A percentile compares a stretch with the other conserved stretches of the same genome.
phyloP scores from a whole-genome alignment of 1,140 invertebrate genomes.

The Psix sp. region DNA sequence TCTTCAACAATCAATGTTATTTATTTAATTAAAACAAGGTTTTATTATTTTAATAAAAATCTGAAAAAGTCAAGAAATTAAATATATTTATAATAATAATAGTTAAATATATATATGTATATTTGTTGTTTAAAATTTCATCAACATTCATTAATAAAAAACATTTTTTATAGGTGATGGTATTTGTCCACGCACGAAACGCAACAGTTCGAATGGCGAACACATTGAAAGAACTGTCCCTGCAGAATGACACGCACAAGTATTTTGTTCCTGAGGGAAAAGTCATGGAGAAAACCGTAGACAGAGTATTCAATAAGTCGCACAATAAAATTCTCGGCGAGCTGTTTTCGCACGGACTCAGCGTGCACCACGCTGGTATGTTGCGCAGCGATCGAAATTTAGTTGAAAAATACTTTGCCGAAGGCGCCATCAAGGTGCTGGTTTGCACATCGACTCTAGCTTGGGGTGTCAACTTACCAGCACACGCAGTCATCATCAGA shows the following conservation, averaged over 20 bases:
- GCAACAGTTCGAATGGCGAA: conserved; percentile 93
- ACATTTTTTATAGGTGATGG: conserved; percentile 86
- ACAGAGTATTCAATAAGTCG: conserved; percentile 82
- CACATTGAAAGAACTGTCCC: conserved; percentile 85
- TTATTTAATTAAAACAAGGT: no score
- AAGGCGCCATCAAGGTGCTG: conserved; percentile 94
- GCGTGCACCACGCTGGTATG: conserved; percentile 98
- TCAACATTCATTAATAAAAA: conserved; percentile 1
- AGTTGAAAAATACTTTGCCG: conserved; percentile 92
- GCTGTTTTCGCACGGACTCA: conserved; percentile 92
- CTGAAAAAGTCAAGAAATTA: no score
- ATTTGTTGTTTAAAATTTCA: no score
- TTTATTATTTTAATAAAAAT: no score
- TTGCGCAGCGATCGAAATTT: conserved; percentile 88
- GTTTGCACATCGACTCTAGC: conserved; percentile 98
- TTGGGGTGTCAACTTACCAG: conserved; percentile 99
- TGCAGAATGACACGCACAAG: conserved; percentile 84
- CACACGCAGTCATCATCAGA: conserved; percentile 97
- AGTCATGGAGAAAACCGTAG: conserved; percentile 76
- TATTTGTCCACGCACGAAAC: conserved; percentile 99
- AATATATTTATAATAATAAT: no score
- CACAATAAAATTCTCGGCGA: conserved; percentile 87
- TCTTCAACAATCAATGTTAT: no score
- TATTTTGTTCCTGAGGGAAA: conserved; percentile 82
- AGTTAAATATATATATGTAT: no score